Evolutionary conservation across 2,113 vertebrate genomes (phyloP), one percentile per base, ranked within the genome.

Genomic region (Promerops cafer): DNA sequence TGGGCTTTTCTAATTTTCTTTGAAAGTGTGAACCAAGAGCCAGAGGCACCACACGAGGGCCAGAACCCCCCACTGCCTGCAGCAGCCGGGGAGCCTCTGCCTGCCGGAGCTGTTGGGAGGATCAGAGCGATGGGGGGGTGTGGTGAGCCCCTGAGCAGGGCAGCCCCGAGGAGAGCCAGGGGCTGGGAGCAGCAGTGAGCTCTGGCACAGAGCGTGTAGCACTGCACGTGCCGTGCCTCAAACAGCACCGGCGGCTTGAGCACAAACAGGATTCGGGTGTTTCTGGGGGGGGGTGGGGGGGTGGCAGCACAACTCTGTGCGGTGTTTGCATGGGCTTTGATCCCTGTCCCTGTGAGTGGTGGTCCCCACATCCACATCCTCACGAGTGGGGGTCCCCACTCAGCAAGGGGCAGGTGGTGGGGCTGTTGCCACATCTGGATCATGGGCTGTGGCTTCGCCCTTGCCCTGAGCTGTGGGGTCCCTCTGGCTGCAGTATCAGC

Each of bases 211-310:
- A 21, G 30, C 27, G 54, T 5, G 8, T 1, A 23, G 76, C 6
- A 0, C 53, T 11, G 16, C 1, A 0, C 7, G 24, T 19, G 2
- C 39, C 1, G 0, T 1, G 2, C 35, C 17, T 6, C 0, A 35
- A 64, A 21, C 69, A 53, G 66, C 2, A 6, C 71, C 9, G 2
- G 45, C 3, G 4, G 40, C 50, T 26, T 2, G 27, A 4, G 70
- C 17, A 39, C 47, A 12, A 8, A 9, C 22, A 5, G 77, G 20
- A 9, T 13, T 12, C 1, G 39, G 31, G 45, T 30, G 68, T 20
- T 74, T 27, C 17, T 47, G 53, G 24, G 60, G 14, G 47, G 45
- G 35, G 5, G 42, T 49, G 24, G 60, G 14, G 47, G 45, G 35
- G 5, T 7, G 7, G 44, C 44, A 7, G 53, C 19, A 27, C 19